Evolutionary conservation across 2,113 vertebrate species (phyloP).

Genomic region (Odontesthes bonariensis): DNA sequence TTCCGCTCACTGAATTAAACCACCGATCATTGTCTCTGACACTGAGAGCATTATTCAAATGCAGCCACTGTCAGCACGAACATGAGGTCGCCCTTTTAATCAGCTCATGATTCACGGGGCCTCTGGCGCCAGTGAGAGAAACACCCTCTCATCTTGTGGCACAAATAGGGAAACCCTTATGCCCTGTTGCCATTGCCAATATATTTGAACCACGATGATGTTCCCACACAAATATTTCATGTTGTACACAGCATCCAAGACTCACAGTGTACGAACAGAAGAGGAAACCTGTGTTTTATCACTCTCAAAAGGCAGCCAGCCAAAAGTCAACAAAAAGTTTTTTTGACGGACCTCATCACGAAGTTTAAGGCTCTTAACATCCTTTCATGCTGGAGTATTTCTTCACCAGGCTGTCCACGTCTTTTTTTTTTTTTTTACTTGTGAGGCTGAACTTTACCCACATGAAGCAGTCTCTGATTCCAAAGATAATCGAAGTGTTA

Average conservation of each 20-base stretch:
- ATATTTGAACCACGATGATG: slow-evolving; percentile 73
- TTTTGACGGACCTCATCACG: slow-evolving; percentile 51
- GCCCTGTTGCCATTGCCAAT: slow-evolving; percentile 78
- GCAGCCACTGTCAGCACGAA: slow-evolving; percentile 59
- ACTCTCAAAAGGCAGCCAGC: slow-evolving; percentile 67
- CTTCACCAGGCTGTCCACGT: slow-evolving; percentile 42
- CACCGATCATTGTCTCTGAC: slow-evolving; percentile 59
- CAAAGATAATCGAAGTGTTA: slow-evolving; percentile 78
- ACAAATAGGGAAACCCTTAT: slow-evolving; percentile 82
- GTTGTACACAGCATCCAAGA: slow-evolving; percentile 77
- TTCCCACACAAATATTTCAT: slow-evolving; percentile 83
- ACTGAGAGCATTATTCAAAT: slow-evolving; percentile 49
- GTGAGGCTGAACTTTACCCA: slow-evolving; percentile 22
- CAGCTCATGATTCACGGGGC: slow-evolving; percentile 58
- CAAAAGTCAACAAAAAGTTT: slow-evolving; percentile 63
- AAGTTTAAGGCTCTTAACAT: slow-evolving; percentile 65
- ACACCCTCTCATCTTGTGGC: slow-evolving; percentile 77
- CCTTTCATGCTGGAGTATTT: slow-evolving; percentile 68
- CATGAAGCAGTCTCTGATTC: slow-evolving; percentile 53
- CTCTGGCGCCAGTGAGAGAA: slow-evolving; percentile 73
- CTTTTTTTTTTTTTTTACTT: slow-evolving; percentile 23
- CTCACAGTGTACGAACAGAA: slow-evolving; percentile 74
- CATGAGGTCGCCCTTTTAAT: slow-evolving; percentile 64
- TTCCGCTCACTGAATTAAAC: slow-evolving; percentile 36
- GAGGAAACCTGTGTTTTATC: slow-evolving; percentile 82